Evolutionary conservation across 1,140 invertebrate species (phyloP).

Genomic region (Temnothorax nylanderi): DNA sequence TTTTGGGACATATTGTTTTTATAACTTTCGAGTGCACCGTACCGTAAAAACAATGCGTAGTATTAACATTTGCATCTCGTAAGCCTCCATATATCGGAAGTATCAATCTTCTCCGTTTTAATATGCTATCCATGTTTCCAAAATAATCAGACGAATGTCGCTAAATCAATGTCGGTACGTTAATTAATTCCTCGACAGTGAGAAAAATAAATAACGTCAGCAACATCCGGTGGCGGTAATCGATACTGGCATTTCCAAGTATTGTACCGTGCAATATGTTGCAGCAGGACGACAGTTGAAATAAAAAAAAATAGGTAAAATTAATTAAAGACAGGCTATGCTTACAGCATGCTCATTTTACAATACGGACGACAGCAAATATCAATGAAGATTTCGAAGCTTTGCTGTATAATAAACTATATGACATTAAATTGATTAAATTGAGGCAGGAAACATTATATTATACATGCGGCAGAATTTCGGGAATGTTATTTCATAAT

Average conservation of each 20-base stretch:
- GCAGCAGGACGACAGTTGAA: not conserved
- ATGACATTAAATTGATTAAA: not conserved
- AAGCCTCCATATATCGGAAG: not conserved
- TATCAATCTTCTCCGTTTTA: not conserved
- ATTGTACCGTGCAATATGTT: conserved; percentile 16
- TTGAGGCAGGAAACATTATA: not conserved
- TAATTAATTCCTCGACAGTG: conserved; percentile 60
- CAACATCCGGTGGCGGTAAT: conserved; percentile 60
- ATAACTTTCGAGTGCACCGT: not conserved
- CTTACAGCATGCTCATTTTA: conserved; percentile 10
- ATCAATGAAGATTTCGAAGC: not conserved
- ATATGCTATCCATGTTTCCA: not conserved
- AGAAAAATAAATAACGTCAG: conserved; percentile 68
- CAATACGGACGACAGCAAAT: not conserved
- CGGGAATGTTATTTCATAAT: not conserved
- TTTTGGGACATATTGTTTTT: not conserved
- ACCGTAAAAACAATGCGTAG: too few species aligned
- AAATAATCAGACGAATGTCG: conserved; percentile 7
- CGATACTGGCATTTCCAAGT: conserved; percentile 46
- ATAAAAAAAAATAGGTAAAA: not conserved
- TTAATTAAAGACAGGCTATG: conserved; percentile 13
- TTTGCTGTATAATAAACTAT: not conserved
- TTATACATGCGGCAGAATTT: conserved; percentile 2
- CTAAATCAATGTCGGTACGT: conserved; percentile 55
- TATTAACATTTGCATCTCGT: not conserved